These are phyloP conservation scores for Diadema setosum DNA, from an alignment of 35 echinoderm and acorn worm species.

Conservation along the genomic window DNA sequence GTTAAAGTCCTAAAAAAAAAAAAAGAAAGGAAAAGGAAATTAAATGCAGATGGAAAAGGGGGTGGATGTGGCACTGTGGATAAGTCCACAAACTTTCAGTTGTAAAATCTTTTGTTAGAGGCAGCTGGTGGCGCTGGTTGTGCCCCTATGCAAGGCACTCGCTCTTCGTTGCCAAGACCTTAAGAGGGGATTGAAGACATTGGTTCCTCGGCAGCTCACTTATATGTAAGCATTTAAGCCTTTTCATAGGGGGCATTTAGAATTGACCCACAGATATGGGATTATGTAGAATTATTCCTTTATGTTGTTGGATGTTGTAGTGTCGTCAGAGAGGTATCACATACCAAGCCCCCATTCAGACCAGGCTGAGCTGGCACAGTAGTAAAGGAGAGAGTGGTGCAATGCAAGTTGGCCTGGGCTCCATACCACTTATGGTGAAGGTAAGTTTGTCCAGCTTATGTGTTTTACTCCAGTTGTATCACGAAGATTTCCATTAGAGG, in stretches of 20 bases:
- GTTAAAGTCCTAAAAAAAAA: too few relatives aligned
- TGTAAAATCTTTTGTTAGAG: background rate
- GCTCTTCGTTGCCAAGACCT: background rate
- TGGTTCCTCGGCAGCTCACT: too few relatives aligned
- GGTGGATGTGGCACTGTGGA: too few relatives aligned
- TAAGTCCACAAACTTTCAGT: too few relatives aligned
- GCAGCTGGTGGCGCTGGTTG: background rate
- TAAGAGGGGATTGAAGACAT: background rate
- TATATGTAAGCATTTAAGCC: background rate
- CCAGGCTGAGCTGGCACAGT: constrained; percentile 24
- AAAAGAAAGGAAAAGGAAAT: too few relatives aligned
- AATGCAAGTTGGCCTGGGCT: constrained; percentile 20
- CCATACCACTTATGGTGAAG: constrained; percentile 94
- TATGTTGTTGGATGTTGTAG: constrained; percentile 37
- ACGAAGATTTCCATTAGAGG: too few relatives aligned
- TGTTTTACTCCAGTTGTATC: too few relatives aligned
- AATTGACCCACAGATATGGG: too few relatives aligned
- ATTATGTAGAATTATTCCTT: background rate
- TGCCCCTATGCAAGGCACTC: background rate
- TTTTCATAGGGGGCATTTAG: background rate
- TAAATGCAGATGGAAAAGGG: too few relatives aligned
- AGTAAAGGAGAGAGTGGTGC: constrained; percentile 31
- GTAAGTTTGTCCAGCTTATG: background rate
- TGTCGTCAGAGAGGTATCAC: constrained; percentile 73
- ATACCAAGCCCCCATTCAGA: constrained; percentile 63